Evolutionary conservation across 2,113 vertebrate species (phyloP), one percentile per base, ranked within the genome.

Genomic region (Dasyornis broadbenti): DNA sequence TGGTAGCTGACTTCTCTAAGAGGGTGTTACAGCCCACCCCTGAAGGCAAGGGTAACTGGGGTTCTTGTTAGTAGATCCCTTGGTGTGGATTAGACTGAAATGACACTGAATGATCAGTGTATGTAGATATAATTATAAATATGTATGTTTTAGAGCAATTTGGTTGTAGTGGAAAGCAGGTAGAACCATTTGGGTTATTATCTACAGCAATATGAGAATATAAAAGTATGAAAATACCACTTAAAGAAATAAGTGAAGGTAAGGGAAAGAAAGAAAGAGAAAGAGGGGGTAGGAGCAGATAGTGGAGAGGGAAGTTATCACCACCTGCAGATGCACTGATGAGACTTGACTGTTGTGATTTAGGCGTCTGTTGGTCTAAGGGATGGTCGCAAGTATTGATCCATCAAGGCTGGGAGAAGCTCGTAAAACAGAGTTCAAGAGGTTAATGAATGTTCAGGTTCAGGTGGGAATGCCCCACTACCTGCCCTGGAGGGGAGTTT

Each of bases 341-440:
- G 30, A 40, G 11, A 61, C 50, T 45, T 53, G 37, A 39, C 26
- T 66, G 4, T 22, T 54, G 61, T 14, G 60, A 13, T 45, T 53
- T 33, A 60, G 28, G 31, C n/a, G 24, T 31, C 11, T 37, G 2
- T 28, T 60, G 9, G 16, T 47, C 0, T 0, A 68, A 53, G 39
- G 30, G n/a, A 30, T 40, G 4, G 11, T n/a, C 0, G 0, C 9
- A 40, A 26, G 9, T 18, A 39, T 61, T 68, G 21, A 47, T 61
- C 21, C 6, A 7, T 40, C 0, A 0, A 30, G 24, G 4, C 9
- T n/a, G 45, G 37, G 7, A 20, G 20, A 53, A 45, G 3, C 10
- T 27, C 12, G 3, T 1, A 4, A 66, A 89, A 11, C 8, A 17
- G 19, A 52, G 9, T 39, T 73, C 8, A 37, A 33, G 17, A 27